phyloP scores from a whole-genome alignment of 2,888 invertebrate genomes.

The Epiblema foenella region DNA sequence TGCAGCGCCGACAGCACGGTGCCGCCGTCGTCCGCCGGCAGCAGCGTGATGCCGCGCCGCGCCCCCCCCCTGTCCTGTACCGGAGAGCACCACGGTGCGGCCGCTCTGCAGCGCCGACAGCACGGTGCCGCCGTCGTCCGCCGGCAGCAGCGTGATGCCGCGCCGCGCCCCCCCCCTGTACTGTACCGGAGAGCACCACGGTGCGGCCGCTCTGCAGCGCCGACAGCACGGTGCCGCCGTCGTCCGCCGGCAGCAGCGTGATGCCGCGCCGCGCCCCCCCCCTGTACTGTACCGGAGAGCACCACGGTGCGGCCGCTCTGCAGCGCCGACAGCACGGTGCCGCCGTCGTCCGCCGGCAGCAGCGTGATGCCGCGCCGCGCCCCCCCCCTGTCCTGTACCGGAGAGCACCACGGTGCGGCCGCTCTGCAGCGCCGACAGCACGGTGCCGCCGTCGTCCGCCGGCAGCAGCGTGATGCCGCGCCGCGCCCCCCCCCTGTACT shows the following conservation, averaged over 20 bases:
- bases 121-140: conserved; percentile 89
- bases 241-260: conserved; percentile 92
- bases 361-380: conserved; percentile 93
- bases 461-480: conserved; percentile 96
- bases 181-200: too few species aligned
- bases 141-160: conserved; percentile 94
- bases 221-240: conserved; percentile 88
- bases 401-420: conserved; percentile 76
- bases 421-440: conserved; percentile 92
- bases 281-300: conserved; percentile 55
- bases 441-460: conserved; percentile 88
- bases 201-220: conserved; percentile 89
- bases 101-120: conserved; percentile 92
- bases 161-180: conserved; percentile 79
- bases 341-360: conserved; percentile 90
- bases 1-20: not conserved
- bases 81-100: too few species aligned
- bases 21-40: not conserved
- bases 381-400: conserved; percentile 72
- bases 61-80: too few species aligned
- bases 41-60: not conserved
- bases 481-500: conserved; percentile 93
- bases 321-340: conserved; percentile 91
- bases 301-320: conserved; percentile 84
- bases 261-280: conserved; percentile 94